phyloP scores from a whole-genome alignment of 1,140 invertebrate genomes.

The Plutomurus gul region DNA sequence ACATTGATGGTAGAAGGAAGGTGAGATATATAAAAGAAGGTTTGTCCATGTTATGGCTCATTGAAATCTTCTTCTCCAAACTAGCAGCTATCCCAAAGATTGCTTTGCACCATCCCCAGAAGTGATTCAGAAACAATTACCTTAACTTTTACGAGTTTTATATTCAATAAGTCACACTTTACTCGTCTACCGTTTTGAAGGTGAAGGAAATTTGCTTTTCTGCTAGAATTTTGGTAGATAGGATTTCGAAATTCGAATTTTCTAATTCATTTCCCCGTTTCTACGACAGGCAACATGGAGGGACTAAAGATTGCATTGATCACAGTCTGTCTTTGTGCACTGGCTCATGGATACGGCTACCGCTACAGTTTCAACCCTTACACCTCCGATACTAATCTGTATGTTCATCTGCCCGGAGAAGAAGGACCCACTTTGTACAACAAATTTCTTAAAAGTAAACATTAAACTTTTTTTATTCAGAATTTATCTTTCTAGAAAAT shows the following conservation, averaged over 20 bases:
- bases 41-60: neutral
- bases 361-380: slow-evolving; percentile 33
- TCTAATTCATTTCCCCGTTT: neutral
- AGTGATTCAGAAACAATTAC: slow-evolving; percentile 7
- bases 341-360: slow-evolving; percentile 31
- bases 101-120: neutral
- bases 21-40: slow-evolving; percentile 8
- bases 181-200: neutral
- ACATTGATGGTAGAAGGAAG: neutral
- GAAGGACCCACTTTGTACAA: slow-evolving; percentile 29
- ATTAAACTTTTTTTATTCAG: neutral
- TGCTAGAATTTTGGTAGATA: neutral
- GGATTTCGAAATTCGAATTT: neutral
- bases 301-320: neutral
- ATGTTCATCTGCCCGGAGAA: slow-evolving; percentile 30
- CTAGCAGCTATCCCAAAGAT: neutral
- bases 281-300: neutral
- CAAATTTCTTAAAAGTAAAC: slow-evolving; percentile 13
- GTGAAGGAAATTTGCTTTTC: neutral
- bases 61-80: neutral
- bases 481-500: neutral
- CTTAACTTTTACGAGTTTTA: slow-evolving; percentile 1
- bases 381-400: slow-evolving; percentile 15
- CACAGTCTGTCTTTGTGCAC: neutral
- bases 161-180: slow-evolving; percentile 7